phyloP scores from a whole-genome alignment of 2,113 vertebrate genomes.

The Ploceus nigricollis region DNA sequence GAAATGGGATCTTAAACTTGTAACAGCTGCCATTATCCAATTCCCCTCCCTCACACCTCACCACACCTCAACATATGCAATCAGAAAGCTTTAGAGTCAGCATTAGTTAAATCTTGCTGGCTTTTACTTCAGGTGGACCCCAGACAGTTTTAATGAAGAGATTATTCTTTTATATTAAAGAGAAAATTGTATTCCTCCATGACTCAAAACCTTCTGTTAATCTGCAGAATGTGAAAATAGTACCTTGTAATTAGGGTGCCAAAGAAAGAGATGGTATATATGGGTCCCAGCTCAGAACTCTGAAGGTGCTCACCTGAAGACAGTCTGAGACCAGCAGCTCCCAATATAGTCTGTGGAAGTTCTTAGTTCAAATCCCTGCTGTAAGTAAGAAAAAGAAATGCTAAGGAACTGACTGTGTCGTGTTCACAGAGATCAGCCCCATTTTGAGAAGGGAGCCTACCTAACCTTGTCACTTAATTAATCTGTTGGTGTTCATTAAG shows the following conservation, averaged over 20 bases:
- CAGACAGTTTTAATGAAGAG: neutral
- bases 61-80: neutral
- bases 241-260: neutral
- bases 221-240: neutral
- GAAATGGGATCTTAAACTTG: neutral
- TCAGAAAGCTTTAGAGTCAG: neutral
- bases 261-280: rapidly evolving
- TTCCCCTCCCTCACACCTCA: neutral
- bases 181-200: neutral
- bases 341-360: neutral
- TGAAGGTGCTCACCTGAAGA: neutral
- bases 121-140: neutral
- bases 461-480: neutral
- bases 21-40: neutral
- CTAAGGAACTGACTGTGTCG: neutral
- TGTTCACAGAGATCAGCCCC: neutral
- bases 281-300: neutral
- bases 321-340: neutral
- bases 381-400: neutral
- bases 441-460: neutral
- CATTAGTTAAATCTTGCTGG: neutral
- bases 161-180: neutral
- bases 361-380: neutral
- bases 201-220: neutral
- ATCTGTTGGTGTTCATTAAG: neutral